phyloP scores from a whole-genome alignment of 2,797 vertebrate genomes.

The Pseudopleuronectes americanus region DNA sequence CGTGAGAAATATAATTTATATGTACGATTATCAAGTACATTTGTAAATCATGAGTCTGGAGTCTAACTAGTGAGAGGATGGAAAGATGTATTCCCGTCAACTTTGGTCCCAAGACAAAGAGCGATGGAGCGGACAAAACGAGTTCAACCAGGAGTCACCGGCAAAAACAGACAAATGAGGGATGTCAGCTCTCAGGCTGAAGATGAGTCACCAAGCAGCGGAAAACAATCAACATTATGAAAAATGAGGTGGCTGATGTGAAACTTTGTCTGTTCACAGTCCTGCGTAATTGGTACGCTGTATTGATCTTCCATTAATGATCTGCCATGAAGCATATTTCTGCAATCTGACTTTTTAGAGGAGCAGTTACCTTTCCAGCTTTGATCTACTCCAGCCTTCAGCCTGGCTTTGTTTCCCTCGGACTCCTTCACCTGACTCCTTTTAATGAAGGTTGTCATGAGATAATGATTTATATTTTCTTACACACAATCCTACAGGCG shows the following conservation, averaged over 20 bases:
- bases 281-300: conserved; percentile 43
- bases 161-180: conserved; percentile 54
- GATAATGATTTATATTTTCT: too few relatives aligned
- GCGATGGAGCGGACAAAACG: conserved; percentile 53
- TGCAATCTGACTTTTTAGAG: conserved; percentile 20
- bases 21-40: conserved; percentile 7
- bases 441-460: not conserved
- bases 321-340: conserved; percentile 35
- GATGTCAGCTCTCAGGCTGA: conserved; percentile 43
- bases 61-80: conserved; percentile 8
- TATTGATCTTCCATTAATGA: conserved; percentile 59
- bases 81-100: conserved; percentile 32
- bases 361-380: conserved; percentile 8
- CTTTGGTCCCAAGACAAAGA: conserved; percentile 47
- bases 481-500: too few relatives aligned
- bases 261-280: conserved; percentile 46
- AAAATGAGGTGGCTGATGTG: conserved; percentile 47
- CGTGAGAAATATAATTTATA: not conserved
- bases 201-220: conserved; percentile 46
- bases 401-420: not conserved
- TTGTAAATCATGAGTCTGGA: conserved; percentile 17
- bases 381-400: conserved; percentile 5
- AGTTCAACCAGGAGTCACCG: conserved; percentile 65
- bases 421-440: not conserved
- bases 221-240: conserved; percentile 62